phyloP scores from a whole-genome alignment of 2,888 invertebrate species.

The Polydrusus cervinus region DNA sequence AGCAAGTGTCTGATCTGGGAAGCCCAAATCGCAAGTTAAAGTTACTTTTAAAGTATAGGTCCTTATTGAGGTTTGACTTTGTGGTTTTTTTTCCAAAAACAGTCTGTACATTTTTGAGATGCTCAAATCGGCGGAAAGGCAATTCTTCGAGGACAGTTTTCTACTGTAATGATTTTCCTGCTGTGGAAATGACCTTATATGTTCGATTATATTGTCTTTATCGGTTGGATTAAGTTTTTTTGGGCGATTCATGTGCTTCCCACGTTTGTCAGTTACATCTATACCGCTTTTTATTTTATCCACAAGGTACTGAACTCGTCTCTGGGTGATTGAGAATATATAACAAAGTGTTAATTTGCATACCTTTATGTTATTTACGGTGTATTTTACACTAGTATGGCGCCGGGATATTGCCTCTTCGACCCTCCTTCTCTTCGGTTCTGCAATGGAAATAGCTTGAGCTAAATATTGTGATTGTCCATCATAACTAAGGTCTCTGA shows the following conservation, averaged over 20 bases:
- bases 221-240: constrained; percentile 16
- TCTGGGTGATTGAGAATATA: constrained; percentile 26
- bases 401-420: constrained; percentile 12
- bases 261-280: constrained; percentile 36
- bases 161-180: constrained; percentile 35
- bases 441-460: constrained; percentile 10
- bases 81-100: constrained; percentile 55
- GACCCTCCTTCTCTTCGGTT: constrained; percentile 18
- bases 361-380: constrained; percentile 18
- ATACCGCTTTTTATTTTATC: constrained; percentile 35
- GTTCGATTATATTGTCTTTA: constrained; percentile 18
- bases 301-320: constrained; percentile 28
- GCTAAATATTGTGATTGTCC: constrained; percentile 14
- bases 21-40: constrained; percentile 48
- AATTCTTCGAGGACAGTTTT: constrained; percentile 29
- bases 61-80: constrained; percentile 6
- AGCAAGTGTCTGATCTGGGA: constrained; percentile 47
- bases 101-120: constrained; percentile 57
- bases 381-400: too few relatives aligned
- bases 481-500: constrained; percentile 17
- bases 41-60: constrained; percentile 42
- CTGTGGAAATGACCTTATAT: constrained; percentile 30
- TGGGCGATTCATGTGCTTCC: constrained; percentile 31
- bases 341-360: constrained; percentile 32
- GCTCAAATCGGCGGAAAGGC: constrained; percentile 46